Evolutionary conservation across 1,140 invertebrate genomes (phyloP).

Genomic region (Ostrea edulis): DNA sequence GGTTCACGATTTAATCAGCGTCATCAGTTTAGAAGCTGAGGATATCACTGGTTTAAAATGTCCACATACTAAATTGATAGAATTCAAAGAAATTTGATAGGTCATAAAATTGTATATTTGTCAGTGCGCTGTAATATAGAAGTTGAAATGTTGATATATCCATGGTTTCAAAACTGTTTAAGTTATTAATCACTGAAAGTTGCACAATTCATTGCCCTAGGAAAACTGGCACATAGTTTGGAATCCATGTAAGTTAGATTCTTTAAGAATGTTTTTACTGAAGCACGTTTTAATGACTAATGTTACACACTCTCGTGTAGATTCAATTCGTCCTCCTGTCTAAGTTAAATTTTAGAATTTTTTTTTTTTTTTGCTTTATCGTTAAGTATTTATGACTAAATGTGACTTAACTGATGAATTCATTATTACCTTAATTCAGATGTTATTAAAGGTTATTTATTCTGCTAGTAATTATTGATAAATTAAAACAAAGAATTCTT

Average conservation of each 20-base stretch:
- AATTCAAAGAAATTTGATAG: no score
- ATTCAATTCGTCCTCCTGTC: neutral
- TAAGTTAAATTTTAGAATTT: neutral
- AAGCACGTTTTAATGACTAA: slow-evolving; percentile 16
- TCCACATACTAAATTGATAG: no score
- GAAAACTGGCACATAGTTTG: neutral
- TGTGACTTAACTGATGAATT: neutral
- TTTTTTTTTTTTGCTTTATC: neutral
- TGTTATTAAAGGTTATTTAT: neutral
- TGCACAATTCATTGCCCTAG: neutral
- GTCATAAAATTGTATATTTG: no score
- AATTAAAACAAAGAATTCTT: no score
- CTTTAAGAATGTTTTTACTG: slow-evolving; percentile 2
- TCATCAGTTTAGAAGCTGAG: no score
- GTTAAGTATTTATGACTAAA: neutral
- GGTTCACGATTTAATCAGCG: neutral
- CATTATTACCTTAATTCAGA: neutral
- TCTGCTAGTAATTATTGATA: neutral
- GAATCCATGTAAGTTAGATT: slow-evolving; percentile 30
- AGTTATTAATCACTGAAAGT: neutral
- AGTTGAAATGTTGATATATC: no score
- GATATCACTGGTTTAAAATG: no score
- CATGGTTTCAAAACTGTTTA: no score
- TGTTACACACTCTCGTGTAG: neutral
- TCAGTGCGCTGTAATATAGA: no score